Evolutionary conservation across 2,797 vertebrate genomes (phyloP).

Genomic region (Lepilemur ruficaudatus): DNA sequence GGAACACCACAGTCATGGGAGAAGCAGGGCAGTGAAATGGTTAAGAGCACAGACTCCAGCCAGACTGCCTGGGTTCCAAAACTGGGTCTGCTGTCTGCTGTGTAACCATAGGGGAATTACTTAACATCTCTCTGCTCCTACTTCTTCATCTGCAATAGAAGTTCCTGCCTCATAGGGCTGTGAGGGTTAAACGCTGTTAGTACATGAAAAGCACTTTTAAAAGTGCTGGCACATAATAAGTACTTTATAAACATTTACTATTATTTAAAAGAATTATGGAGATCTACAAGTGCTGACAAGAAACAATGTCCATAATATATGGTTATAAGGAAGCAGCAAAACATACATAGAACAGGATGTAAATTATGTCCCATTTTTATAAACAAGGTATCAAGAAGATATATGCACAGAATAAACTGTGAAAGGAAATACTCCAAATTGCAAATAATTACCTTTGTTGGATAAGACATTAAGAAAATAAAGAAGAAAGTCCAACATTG

Average conservation of each 20-base stretch:
- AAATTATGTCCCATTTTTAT: not conserved
- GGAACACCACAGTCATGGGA: not conserved
- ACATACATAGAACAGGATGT: not conserved
- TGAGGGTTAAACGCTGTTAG: not conserved
- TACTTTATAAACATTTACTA: not conserved
- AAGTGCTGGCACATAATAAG: not conserved
- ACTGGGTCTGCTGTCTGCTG: not conserved
- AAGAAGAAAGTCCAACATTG: not conserved
- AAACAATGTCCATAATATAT: not conserved
- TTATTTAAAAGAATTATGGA: not conserved
- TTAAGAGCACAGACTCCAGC: not conserved
- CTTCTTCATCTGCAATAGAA: not conserved
- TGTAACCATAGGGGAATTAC: too few species aligned
- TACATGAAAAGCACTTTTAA: not conserved
- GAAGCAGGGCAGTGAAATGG: not conserved
- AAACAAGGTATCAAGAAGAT: not conserved
- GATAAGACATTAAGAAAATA: constrained; percentile 28
- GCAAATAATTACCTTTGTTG: not conserved
- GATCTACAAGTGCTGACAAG: not conserved
- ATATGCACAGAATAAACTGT: not conserved
- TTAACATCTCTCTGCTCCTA: not conserved
- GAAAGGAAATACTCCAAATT: not conserved
- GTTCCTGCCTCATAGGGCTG: not conserved
- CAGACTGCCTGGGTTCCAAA: not conserved
- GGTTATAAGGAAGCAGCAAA: not conserved